Evolutionary conservation across 2,888 invertebrate species (phyloP), one percentile per base, ranked within the genome.

Genomic region (Ophion ventricosus): DNA sequence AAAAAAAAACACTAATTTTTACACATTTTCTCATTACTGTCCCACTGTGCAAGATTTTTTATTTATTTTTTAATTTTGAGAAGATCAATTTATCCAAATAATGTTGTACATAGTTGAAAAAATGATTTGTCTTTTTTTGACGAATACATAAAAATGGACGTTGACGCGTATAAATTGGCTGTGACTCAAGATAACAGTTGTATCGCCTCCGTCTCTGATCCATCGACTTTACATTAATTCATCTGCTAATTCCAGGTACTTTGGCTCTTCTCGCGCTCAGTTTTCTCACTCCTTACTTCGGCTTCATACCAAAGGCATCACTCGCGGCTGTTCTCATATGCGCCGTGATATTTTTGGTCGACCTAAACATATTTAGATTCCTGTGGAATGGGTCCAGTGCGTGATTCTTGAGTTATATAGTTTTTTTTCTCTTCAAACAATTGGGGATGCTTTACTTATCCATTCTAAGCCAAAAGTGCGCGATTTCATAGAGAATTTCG

Each of bases 311-410:
- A 1, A 96, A 96, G 90, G 95, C 98, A 0, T 96, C 97, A 0
- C 94, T 99, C 35, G 96, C 98, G 0, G 96, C 98, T 0, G 97
- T 99, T 70, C 96, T 99, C 86, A 98, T 98, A 85, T 96, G 96
- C 87, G 98, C 99, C 8, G 98, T 98, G 14, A 93, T 97, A 77
- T 97, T 97, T 91, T 96, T 98, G 95, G 96, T 96, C 75, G 96
- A 96, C 89, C 87, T 95, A 75, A 88, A 92, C 72, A 94, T 94
- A 2, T 88, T 95, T 64, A 84, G 83, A 54, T 92, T 93, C 14
- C 94, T 96, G 88, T 96, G 96, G 96, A 93, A 92, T 23, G 93
- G 93, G 86, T 94, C 94, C 91, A 95, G 95, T 93, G 49, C 86
- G 92, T 91, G 78, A 74, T 61, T 76, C 25, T 66, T 26, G 20